Base-by-base conservation (phyloP, 2,888 invertebrate species). In the Dichetophora obliterata region DNA sequence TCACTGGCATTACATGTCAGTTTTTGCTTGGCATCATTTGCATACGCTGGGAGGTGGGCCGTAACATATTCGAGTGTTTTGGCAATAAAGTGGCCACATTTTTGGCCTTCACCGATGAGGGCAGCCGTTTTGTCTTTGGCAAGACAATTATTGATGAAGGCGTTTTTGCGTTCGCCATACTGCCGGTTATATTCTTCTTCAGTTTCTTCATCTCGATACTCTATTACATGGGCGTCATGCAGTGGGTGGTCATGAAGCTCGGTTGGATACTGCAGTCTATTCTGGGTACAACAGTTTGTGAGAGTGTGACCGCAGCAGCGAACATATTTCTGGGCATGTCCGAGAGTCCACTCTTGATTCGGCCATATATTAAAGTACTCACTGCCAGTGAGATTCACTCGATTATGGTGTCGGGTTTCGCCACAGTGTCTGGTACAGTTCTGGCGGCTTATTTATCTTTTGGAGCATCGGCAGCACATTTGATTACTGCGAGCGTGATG, bases 271-370 rank as follows among this genome's bases (percentile, higher is more conserved):
- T 98, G 74, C 93, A 94, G 82, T 86, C 90, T 16, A 88, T 93
- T 0, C 90, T 97, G 89, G 95, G 93, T 19, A 98, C 98, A 0
- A 97, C 98, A 0, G 96, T 98, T 0, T 97, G 97, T 75, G 99
- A 99, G 90, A 98, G 98, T 76, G 93, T 98, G 57, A 97, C 94
- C 80, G 94, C 96, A 16, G 95, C 98, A 0, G 98, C 96, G 0
- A 98, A 98, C 87, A 95, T 98, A 37, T 99, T 99, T 85, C 90
- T 99, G 22, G 98, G 98, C 78, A 95, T 95, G 95, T 94, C 95
- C 1, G 99, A 99, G 90, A 95, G 97, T 3, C 95, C 97, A 0
- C 88, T 99, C 66, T 88, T 99, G 75, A 93, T 99, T 75, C 93
- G 95, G 84, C 98, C 98, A 0, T 98, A 97, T 84, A 89, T 99